Base-by-base conservation (phyloP, 64 coral and sea anemone species). In the Montipora cactus region DNA sequence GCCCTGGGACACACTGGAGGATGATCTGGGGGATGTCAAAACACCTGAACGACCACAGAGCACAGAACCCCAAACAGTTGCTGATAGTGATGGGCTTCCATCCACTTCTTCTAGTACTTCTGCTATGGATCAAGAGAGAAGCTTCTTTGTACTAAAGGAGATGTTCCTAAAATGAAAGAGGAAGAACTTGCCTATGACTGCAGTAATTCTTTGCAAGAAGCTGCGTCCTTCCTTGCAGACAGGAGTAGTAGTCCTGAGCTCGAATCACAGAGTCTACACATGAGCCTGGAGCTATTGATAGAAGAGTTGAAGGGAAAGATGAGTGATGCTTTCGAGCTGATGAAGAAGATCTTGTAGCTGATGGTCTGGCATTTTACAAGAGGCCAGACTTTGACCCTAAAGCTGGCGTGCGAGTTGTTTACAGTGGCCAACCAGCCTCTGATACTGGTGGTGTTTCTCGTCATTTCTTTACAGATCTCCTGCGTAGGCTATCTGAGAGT, bases 371-470 rank as follows among this genome's bases (percentile, higher is more conserved):
- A 73, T 73, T 74, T 73, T 88, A 67, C 44, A 87, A 87, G 47
- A 68, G 23, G 44, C 59, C 64, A 69, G 44, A 18, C 37, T 87
- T 87, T 87, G 83, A 87, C 48, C 83, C 61, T 45, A 70, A 44
- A 21, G 44, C 59, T 59, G 59, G n/a, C 46, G 10, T 87, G 44
- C 23, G 13, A 20, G 44, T 87, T 67, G 62, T 68, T 69, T 87
- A 68, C 47, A 67, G 48, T 71, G 64, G 48, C 37, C 83, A 87
- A 71, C 83, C 59, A 67, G 83, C 83, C 64, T 72, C 77, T 71
- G 79, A 83, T 82, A 91, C 78, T 49, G 89, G 89, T 46, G 89
- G 89, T 69, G 89, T 91, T 81, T 62, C 80, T 58, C 51, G 73
- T 59, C 75, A 81, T 49, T 81, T 81, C 66, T 91, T 81, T 71